A percentile compares a stretch with the other conserved stretches of the same genome.
Evolutionary conservation across 2,797 vertebrate species (phyloP).

Genomic region (Hemitrygon akajei): DNA sequence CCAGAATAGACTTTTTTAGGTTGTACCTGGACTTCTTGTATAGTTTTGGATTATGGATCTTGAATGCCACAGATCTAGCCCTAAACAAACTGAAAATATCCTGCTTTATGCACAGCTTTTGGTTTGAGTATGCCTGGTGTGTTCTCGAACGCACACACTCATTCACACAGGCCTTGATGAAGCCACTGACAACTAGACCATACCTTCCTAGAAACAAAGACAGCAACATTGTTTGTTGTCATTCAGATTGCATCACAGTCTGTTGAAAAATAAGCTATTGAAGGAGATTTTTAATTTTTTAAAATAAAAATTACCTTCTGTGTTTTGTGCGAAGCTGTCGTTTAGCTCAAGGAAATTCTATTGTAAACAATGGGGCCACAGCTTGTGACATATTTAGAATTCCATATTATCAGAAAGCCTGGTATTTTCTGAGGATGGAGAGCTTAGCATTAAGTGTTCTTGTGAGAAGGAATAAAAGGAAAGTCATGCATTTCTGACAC

Average conservation of each 20-base stretch:
- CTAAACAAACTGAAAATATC: too few species aligned
- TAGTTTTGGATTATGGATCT: too few species aligned
- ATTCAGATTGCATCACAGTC: not conserved
- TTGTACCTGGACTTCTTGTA: too few species aligned
- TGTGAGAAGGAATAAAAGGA: not conserved
- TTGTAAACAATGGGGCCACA: not conserved
- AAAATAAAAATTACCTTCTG: not conserved
- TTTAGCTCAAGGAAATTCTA: not conserved
- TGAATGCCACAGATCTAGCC: too few species aligned
- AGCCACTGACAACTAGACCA: too few species aligned
- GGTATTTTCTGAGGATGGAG: not conserved
- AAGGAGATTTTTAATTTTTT: not conserved
- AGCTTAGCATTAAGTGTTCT: not conserved
- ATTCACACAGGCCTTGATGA: too few species aligned
- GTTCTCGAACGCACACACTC: too few species aligned
- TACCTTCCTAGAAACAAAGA: not conserved
- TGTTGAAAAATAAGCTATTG: not conserved
- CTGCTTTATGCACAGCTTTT: too few species aligned
- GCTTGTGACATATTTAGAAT: not conserved
- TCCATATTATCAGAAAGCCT: not conserved
- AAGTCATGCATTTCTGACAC: too few species aligned
- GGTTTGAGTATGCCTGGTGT: too few species aligned
- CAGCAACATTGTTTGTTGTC: not conserved
- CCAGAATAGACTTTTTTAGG: too few species aligned
- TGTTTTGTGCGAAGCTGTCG: not conserved